Evolutionary conservation across 2,797 vertebrate species (phyloP).

Genomic region (Muscicapa comitata): DNA sequence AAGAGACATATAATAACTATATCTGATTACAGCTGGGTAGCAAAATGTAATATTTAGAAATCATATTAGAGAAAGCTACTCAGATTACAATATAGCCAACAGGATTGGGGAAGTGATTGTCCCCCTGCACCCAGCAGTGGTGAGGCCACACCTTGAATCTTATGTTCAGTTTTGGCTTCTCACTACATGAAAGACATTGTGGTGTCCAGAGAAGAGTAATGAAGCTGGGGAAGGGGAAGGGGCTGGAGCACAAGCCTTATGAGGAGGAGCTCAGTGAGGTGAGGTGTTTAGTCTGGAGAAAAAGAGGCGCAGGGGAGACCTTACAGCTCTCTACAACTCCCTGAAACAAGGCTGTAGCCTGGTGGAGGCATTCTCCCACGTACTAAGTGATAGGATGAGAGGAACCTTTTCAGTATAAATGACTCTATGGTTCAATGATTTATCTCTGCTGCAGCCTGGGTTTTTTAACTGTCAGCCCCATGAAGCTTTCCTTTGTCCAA

Average conservation of each 20-base stretch:
- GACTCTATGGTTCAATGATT: not conserved
- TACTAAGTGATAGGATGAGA: not conserved
- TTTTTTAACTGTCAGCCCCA: not conserved
- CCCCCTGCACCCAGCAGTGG: not conserved
- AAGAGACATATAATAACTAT: not conserved
- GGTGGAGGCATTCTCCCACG: not conserved
- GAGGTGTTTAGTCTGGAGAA: not conserved
- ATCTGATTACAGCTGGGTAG: not conserved
- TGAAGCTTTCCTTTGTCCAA: not conserved
- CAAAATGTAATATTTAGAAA: not conserved
- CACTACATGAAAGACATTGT: not conserved
- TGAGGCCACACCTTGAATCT: not conserved
- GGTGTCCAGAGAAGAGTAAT: not conserved
- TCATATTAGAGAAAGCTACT: not conserved
- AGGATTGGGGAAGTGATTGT: not conserved
- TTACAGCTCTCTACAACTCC: not conserved
- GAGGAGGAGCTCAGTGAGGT: not conserved
- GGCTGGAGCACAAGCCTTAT: not conserved
- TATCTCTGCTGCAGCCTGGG: not conserved
- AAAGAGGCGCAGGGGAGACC: not conserved
- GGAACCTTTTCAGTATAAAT: not conserved
- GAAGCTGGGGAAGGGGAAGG: not conserved
- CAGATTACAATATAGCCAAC: not conserved
- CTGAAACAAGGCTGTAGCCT: not conserved
- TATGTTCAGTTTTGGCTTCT: not conserved